Evolutionary conservation across 2,888 invertebrate genomes (phyloP).

Genomic region (Psylliodes chrysocephalus): DNA sequence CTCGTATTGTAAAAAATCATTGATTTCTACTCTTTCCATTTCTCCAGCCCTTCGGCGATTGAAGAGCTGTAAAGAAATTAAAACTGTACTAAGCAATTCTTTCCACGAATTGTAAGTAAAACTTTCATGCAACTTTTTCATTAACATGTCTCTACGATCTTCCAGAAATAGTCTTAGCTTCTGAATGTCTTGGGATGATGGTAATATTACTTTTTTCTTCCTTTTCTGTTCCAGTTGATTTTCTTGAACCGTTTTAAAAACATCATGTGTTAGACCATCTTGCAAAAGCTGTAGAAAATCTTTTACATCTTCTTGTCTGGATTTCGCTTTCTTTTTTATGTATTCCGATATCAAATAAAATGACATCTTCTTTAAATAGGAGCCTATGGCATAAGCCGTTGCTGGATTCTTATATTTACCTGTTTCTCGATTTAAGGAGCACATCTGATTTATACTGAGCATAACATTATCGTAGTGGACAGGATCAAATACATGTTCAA

Average conservation of each 20-base stretch:
- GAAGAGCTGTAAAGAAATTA: conserved; percentile 39
- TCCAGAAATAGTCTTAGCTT: not conserved
- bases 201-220: not conserved
- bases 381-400: conserved; percentile 1
- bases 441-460: conserved; percentile 13
- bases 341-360: conserved; percentile 7
- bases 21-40: conserved; percentile 29
- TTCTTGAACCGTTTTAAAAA: conserved; percentile 23
- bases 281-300: conserved; percentile 14
- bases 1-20: conserved; percentile 21
- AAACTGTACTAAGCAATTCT: conserved; percentile 24
- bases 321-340: conserved; percentile 18
- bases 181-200: not conserved
- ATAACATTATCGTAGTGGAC: not conserved
- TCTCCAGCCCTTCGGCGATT: conserved; percentile 41
- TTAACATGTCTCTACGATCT: not conserved
- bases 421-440: conserved; percentile 2
- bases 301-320: conserved; percentile 9
- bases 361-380: not conserved
- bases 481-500: conserved; percentile 14
- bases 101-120: conserved; percentile 25
- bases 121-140: not conserved
- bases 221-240: conserved; percentile 19
- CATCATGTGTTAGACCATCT: conserved; percentile 7
- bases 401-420: conserved; percentile 5